Percentiles rank a stretch among this genome's conserved stretches.
Conservation (phyloP, 1,140 invertebrate species). For the Drosophila repletoides region DNA sequence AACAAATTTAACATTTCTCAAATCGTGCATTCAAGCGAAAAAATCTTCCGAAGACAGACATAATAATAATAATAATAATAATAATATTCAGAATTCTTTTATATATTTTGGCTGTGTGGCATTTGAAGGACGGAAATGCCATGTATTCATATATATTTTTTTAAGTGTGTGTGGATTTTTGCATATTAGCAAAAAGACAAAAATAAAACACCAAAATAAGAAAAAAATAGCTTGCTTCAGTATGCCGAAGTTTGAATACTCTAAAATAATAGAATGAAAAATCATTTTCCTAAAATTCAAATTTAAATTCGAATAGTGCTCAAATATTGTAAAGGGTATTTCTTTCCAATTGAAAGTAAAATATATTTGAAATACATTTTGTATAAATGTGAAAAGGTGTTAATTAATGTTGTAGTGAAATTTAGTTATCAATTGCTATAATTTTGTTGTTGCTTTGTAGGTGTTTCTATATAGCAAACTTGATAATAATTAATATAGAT, state of each 20-base stretch:
- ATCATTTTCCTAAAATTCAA: too few relatives aligned
- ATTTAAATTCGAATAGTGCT: too few relatives aligned
- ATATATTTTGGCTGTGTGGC: constrained; percentile 48
- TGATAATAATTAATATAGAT: too few relatives aligned
- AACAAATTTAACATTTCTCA: constrained; percentile 30
- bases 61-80: constrained; percentile 8
- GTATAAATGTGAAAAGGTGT: too few relatives aligned
- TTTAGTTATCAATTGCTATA: too few relatives aligned
- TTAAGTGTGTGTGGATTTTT: constrained; percentile 57
- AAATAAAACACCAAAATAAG: constrained; percentile 41
- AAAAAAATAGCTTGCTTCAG: not conserved
- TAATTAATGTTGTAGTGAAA: too few relatives aligned
- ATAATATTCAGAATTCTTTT: constrained; percentile 55
- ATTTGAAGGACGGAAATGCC: constrained; percentile 76
- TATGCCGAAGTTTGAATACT: not conserved
- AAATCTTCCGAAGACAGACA: constrained; percentile 24
- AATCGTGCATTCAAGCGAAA: constrained; percentile 56
- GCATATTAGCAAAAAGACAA: constrained; percentile 69
- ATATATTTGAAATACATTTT: not conserved
- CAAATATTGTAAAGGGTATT: too few relatives aligned
- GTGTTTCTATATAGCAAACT: too few relatives aligned
- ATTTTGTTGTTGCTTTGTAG: too few relatives aligned
- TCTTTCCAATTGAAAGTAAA: too few relatives aligned
- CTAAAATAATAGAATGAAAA: not conserved
- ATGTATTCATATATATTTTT: constrained; percentile 23